Percentiles rank a stretch among this genome's conserved stretches.
These are phyloP conservation scores for Thaumetopoea pityocampa DNA, from an alignment of 1,140 invertebrate genomes.

Conservation along the genomic window DNA sequence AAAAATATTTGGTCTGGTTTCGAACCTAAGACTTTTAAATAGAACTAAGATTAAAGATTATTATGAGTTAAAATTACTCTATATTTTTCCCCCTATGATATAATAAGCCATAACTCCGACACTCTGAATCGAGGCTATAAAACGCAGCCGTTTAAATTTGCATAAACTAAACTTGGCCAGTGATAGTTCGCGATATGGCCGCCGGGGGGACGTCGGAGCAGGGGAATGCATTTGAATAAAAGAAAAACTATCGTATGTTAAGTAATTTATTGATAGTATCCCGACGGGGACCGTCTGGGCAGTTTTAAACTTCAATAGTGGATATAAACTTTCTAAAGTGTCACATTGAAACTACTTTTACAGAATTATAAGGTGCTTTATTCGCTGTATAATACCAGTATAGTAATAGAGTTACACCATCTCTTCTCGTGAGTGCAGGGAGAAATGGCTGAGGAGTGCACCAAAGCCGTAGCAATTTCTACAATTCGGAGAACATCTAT, in stretches of 20 bases:
- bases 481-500: too few relatives aligned
- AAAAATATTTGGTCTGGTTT: too few relatives aligned
- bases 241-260: slow-evolving; percentile 23
- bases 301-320: too few relatives aligned
- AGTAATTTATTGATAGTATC: slow-evolving; percentile 21
- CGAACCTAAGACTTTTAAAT: slow-evolving; percentile 4
- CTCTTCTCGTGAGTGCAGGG: too few relatives aligned
- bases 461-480: too few relatives aligned
- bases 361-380: slow-evolving; percentile 10
- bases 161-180: slow-evolving; percentile 20
- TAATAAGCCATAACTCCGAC: slow-evolving; percentile 9
- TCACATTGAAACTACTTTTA: slow-evolving; percentile 12
- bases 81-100: slow-evolving; percentile 3
- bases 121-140: slow-evolving; percentile 21
- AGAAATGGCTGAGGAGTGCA: too few relatives aligned
- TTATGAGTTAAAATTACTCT: too few relatives aligned
- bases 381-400: too few relatives aligned
- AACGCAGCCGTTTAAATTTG: slow-evolving; percentile 29
- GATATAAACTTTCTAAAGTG: too few relatives aligned
- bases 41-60: too few relatives aligned
- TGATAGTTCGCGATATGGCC: slow-evolving; percentile 20
- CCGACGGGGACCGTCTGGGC: slow-evolving; percentile 4
- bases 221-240: slow-evolving; percentile 12
- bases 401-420: too few relatives aligned
- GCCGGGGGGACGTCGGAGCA: slow-evolving; percentile 1